Evolutionary conservation across 1,140 invertebrate genomes (phyloP).

Genomic region (Trichogramma pretiosum): DNA sequence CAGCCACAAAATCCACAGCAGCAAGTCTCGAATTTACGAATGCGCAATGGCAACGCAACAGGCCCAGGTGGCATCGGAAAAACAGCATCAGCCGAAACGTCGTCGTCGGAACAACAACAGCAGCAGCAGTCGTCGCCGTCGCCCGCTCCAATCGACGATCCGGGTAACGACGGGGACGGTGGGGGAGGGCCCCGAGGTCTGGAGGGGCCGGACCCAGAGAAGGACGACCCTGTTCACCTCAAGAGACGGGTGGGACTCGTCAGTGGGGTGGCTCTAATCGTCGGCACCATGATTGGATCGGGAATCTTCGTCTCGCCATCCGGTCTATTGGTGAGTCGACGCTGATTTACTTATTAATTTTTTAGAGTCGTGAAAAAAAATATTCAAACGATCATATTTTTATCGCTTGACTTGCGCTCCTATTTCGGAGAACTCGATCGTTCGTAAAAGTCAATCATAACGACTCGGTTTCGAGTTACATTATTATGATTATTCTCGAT

Average conservation of each 20-base stretch:
- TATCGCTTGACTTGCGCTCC: too few species aligned
- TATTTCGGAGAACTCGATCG: too few species aligned
- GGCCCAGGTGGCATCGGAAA: conserved; percentile 26
- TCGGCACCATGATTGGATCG: conserved; percentile 91
- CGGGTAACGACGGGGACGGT: conserved; percentile 32
- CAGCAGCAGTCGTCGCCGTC: conserved; percentile 22
- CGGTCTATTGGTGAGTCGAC: conserved; percentile 63
- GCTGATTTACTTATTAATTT: neutral
- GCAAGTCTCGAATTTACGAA: conserved; percentile 2
- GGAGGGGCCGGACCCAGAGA: conserved; percentile 83
- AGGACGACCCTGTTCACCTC: conserved; percentile 92
- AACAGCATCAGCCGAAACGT: conserved; percentile 24
- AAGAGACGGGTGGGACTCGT: conserved; percentile 96
- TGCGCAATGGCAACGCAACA: conserved; percentile 14
- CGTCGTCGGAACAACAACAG: conserved; percentile 22
- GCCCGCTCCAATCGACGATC: conserved; percentile 2
- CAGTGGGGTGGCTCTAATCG: conserved; percentile 96
- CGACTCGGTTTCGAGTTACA: too few species aligned
- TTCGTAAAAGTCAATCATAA: too few species aligned
- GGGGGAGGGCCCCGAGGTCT: conserved; percentile 49
- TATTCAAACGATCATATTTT: neutral
- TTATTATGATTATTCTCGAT: too few species aligned
- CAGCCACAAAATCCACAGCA: neutral
- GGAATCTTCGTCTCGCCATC: conserved; percentile 97
- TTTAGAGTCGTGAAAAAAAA: too few species aligned